Evolutionary conservation across 64 coral and sea anemone genomes (phyloP), one percentile per base, ranked within the genome.

Genomic region (Montipora cactus): DNA sequence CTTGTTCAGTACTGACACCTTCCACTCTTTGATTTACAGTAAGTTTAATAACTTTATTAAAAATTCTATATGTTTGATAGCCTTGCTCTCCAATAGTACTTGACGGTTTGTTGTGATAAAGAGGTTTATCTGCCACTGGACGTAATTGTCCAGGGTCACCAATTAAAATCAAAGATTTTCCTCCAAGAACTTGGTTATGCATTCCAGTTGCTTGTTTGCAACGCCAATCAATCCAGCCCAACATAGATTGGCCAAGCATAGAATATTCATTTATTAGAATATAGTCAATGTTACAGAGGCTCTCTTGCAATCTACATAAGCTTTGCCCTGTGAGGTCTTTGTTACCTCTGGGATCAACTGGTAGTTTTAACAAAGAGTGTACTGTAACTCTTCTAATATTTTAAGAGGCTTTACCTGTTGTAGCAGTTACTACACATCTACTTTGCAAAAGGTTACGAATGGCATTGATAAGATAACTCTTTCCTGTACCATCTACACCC

Each of bases 221-320:
- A 57, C 2, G 53, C 7, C 53, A 0, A 57, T 57, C 53, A 57
- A 57, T 57, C 53, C 53, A 57, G 53, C 53, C 53, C 53, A 57
- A 57, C 6, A 0, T 57, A 57, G 53, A 57, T 57, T 57, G 53
- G 53, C 53, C 53, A 57, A 57, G 53, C 53, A 57, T 57, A 57
- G 53, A 57, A 57, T 57, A 57, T 57, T 57, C 53, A 57, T 57
- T 0, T 57, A 57, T 57, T 8, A 57, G 53, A 57, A 57, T 3
- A 57, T 57, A 84, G 1, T 67, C 59, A 21, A 84, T 67, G 14
- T 84, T 59, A n/a, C 61, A 59, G 19, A 88, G 61, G n/a, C 25
- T 68, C 21, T 75, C 52, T 67, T 88, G 85, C 20, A 88, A 49
- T 74, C 85, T 88, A 73, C 12, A 57, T 57, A 88, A 51, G 85